These are phyloP conservation scores for Osedax fenrisi DNA, from an alignment of 2,888 invertebrate species.

Conservation along the genomic window DNA sequence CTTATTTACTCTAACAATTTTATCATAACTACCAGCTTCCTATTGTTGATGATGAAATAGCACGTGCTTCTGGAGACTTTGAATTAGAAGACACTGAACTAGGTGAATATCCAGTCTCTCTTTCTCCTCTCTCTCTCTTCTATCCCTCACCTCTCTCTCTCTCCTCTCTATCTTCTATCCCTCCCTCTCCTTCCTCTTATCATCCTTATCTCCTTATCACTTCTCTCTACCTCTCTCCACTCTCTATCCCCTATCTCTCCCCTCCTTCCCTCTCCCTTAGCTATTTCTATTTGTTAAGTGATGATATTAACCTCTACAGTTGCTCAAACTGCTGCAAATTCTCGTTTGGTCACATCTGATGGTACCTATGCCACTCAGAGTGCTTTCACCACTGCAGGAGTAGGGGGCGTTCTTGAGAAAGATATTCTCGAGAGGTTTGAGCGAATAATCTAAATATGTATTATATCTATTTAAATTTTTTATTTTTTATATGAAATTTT, in stretches of 20 bases:
- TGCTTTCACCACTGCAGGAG: conserved; percentile 65
- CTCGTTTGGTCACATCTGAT: conserved; percentile 76
- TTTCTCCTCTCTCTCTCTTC: not conserved
- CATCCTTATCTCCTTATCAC: not conserved
- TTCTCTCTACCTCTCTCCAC: not conserved
- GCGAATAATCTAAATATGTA: no score
- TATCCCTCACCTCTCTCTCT: not conserved
- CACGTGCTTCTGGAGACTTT: conserved; percentile 59
- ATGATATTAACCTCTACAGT: not conserved
- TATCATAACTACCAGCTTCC: conserved; percentile 52
- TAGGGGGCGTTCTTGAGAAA: conserved; percentile 39
- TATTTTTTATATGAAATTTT: no score
- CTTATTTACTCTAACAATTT: no score
- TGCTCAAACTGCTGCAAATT: not conserved
- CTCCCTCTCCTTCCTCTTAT: not conserved
- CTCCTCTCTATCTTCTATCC: not conserved
- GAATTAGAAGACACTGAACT: conserved; percentile 52
- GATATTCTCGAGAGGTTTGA: conserved; percentile 24
- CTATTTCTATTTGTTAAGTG: no score
- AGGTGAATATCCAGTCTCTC: conserved; percentile 38
- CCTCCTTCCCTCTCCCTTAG: not conserved
- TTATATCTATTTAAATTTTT: no score
- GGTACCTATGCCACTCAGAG: conserved; percentile 98
- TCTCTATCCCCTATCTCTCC: not conserved
- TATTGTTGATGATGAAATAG: conserved; percentile 57